Percentiles rank a stretch among this genome's conserved stretches.
These are phyloP conservation scores for Neolamprologus hecqui DNA, from an alignment of 2,113 vertebrate species.

Conservation along the genomic window DNA sequence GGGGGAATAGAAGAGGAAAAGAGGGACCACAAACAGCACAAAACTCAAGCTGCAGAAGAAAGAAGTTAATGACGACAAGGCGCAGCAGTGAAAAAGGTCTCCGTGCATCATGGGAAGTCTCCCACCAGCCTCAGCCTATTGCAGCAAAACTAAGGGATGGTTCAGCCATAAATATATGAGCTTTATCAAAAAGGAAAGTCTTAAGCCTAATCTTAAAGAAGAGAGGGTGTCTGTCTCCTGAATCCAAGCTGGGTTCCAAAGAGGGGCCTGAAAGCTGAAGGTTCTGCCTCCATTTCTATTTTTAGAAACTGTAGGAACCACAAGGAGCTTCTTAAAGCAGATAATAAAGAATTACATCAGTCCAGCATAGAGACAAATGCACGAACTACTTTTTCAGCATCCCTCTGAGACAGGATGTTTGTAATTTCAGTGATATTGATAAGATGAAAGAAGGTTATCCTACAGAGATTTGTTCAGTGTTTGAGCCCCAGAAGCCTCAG, in stretches of 20 bases:
- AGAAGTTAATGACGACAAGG: not conserved
- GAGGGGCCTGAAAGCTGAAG: not conserved
- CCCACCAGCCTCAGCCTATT: not conserved
- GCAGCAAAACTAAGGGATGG: not conserved
- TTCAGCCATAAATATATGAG: not conserved
- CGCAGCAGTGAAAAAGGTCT: not conserved
- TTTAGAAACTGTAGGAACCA: not conserved
- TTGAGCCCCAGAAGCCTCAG: not conserved
- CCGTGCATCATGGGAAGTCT: not conserved
- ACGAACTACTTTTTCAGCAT: not conserved
- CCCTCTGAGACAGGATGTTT: not conserved
- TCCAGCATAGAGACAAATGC: not conserved
- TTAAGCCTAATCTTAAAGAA: not conserved
- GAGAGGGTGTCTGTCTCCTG: not conserved
- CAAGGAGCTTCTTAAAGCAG: not conserved
- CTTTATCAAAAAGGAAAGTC: not conserved
- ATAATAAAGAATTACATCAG: not conserved
- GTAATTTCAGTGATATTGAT: not conserved
- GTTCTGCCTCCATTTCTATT: not conserved
- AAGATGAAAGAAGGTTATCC: not conserved
- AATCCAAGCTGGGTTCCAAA: not conserved
- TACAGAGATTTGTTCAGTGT: not conserved
- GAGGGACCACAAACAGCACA: not conserved
- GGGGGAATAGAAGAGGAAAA: not conserved
- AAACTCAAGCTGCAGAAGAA: not conserved